Evolutionary conservation across 2,888 invertebrate species (phyloP), one percentile per base, ranked within the genome.

Genomic region (Ormyrus rosae): DNA sequence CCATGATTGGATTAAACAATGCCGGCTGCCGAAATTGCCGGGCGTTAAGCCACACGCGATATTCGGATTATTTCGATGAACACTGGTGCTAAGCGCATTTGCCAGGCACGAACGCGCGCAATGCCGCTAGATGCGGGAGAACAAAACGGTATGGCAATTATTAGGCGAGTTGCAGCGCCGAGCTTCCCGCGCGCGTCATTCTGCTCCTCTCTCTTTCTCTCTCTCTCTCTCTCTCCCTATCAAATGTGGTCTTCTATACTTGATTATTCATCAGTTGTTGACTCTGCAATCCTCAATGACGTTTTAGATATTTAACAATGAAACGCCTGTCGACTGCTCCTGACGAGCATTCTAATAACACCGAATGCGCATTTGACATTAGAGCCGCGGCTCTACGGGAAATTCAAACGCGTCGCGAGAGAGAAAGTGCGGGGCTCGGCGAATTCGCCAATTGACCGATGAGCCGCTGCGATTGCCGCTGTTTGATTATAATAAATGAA

Each of bases 1-100:
- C 46, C n/a, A 19, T 58, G 65, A 72, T 72, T 72, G 72, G 56
- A 76, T 80, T 63, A 71, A 76, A 71, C 65, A 8, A 11, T 72
- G 69, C n/a, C 56, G 8, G 61, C 50, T 70, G 65, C 46, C 34
- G 72, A 81, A 77, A 77, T 69, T 64, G 51, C 53, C 61, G 60
- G 50, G 63, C 58, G 53, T 68, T 64, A 58, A 81, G 71, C 50
- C 6, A 73, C 67, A 68, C 64, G 72, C 76, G 76, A 72, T 72
- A 80, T 80, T 80, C 72, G 63, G 80, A 77, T 77, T 81, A 81
- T 77, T 77, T 81, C 63, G 64, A 71, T 69, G 51, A 75, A 75
- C 53, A 61, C 51, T 56, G 7, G 11, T n/a, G 6, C 68, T 74
- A 79, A 79, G 73, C 73, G 73, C 69, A 78, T 72, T 72, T 19